Conservation (phyloP, 2,797 vertebrate species). For the Adelosebastes latens region DNA sequence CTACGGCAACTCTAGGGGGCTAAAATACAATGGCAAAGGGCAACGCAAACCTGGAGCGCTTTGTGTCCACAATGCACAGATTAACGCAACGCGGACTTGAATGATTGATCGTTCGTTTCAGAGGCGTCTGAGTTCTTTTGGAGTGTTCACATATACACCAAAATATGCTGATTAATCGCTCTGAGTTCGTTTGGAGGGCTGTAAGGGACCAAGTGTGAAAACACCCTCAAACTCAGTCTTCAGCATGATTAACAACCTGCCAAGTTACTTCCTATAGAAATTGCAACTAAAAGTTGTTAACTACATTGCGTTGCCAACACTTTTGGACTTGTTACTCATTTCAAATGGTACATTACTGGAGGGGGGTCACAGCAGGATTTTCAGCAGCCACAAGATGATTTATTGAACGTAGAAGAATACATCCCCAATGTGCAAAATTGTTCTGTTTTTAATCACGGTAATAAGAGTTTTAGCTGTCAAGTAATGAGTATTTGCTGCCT, state of each 20-base stretch:
- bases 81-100: rapidly evolving
- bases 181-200: no score
- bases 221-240: neutral
- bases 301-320: slow-evolving; percentile 29
- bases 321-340: slow-evolving; percentile 57
- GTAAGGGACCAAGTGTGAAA: no score
- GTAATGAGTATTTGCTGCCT: slow-evolving; percentile 71
- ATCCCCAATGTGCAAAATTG: slow-evolving; percentile 65
- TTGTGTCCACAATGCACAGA: no score
- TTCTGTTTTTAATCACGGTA: slow-evolving; percentile 74
- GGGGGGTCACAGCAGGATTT: slow-evolving; percentile 52
- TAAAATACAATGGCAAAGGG: rapidly evolving
- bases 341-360: slow-evolving; percentile 56
- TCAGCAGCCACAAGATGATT: slow-evolving; percentile 59
- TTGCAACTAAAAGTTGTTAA: slow-evolving; percentile 43
- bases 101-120: rapidly evolving
- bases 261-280: slow-evolving; percentile 34
- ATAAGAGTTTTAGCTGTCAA: slow-evolving; percentile 71
- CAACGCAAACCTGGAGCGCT: no score
- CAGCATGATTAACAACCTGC: slow-evolving; percentile 51
- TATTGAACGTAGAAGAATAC: slow-evolving; percentile 64
- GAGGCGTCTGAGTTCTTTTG: neutral
- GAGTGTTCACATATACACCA: no score
- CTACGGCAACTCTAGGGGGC: no score
- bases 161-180: no score